Conservation (phyloP, 64 coral and sea anemone genomes). For the Trachythela sp. region DNA sequence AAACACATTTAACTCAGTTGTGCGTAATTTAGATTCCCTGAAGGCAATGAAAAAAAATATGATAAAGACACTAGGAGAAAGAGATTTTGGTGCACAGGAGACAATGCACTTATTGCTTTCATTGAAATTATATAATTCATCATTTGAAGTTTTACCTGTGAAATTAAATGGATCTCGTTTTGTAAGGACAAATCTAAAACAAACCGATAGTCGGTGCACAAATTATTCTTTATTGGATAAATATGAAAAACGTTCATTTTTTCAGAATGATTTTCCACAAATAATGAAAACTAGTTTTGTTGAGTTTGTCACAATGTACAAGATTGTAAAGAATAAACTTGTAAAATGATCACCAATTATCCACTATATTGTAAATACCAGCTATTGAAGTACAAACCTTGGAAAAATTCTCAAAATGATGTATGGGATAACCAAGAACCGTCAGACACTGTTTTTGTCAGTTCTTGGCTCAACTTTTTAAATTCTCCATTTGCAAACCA, state of each 20-base stretch:
- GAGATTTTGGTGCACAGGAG: no score
- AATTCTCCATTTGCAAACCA: not conserved
- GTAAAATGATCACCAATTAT: not conserved
- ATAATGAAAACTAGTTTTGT: not conserved
- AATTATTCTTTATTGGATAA: not conserved
- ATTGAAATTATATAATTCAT: constrained; percentile 6
- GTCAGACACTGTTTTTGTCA: not conserved
- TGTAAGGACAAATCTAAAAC: not conserved
- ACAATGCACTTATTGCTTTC: constrained; percentile 21
- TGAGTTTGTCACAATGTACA: not conserved
- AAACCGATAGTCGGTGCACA: not conserved
- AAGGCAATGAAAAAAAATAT: no score
- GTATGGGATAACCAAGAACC: not conserved
- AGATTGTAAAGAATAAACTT: not conserved
- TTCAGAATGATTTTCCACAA: not conserved
- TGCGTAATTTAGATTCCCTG: not conserved
- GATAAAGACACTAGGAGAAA: no score
- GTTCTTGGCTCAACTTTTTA: not conserved
- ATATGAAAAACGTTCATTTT: not conserved
- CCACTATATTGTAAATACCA: no score
- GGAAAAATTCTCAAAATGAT: constrained; percentile 10
- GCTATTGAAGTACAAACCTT: not conserved
- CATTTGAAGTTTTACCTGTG: constrained; percentile 13
- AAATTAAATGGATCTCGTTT: not conserved
- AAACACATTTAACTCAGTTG: not conserved